These are phyloP conservation scores for Drosophila lacertosa DNA, from an alignment of 1,140 invertebrate genomes.

Conservation along the genomic window DNA sequence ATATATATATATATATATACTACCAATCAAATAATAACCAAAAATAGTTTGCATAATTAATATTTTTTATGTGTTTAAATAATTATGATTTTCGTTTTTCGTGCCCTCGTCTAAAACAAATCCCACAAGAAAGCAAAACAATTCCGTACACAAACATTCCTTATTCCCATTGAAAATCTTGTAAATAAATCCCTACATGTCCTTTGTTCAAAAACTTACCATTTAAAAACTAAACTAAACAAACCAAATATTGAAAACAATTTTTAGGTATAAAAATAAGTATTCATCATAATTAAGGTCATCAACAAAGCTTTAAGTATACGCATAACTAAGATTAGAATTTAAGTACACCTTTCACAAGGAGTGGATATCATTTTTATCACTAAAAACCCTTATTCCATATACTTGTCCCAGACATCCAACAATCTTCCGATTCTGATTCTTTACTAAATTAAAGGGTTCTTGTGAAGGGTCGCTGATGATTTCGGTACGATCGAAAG, in stretches of 20 bases:
- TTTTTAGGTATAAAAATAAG: conserved; percentile 19
- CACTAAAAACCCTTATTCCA: conserved; percentile 7
- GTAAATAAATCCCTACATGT: conserved; percentile 78
- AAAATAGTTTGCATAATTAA: conserved; percentile 81
- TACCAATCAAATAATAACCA: conserved; percentile 67
- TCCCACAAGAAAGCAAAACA: conserved; percentile 54
- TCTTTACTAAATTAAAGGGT: neutral
- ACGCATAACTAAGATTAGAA: conserved; percentile 4
- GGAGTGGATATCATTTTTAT: conserved; percentile 13
- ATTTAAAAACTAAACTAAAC: conserved; percentile 47
- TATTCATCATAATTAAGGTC: conserved; percentile 1
- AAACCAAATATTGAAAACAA: conserved; percentile 34
- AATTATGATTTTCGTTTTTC: conserved; percentile 76
- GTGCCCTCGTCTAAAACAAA: conserved; percentile 82
- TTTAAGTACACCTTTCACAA: conserved; percentile 39
- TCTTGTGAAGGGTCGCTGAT: conserved; percentile 36
- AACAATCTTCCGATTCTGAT: conserved; percentile 3
- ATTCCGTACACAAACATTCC: conserved; percentile 39
- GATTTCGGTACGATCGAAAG: conserved; percentile 63
- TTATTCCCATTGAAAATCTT: conserved; percentile 63
- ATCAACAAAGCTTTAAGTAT: conserved; percentile 10
- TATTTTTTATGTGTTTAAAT: conserved; percentile 78
- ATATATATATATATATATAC: conserved; percentile 38
- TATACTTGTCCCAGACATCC: conserved; percentile 4
- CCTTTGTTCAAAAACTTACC: conserved; percentile 73